Evolutionary conservation across 2,888 invertebrate genomes (phyloP).

Genomic region (Trachelus troglodyta): DNA sequence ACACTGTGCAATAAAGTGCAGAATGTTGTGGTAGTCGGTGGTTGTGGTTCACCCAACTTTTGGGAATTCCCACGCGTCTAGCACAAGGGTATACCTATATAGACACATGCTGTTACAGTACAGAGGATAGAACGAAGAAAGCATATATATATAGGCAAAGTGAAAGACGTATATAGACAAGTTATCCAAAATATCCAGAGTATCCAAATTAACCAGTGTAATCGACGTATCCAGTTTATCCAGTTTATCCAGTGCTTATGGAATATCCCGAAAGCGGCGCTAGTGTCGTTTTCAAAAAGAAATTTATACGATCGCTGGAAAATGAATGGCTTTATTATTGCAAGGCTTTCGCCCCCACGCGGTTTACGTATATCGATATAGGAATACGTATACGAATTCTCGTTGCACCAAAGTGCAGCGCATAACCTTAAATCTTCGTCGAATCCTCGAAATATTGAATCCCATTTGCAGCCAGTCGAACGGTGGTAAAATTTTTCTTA

Average conservation of each 20-base stretch:
- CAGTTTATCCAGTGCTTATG: not conserved
- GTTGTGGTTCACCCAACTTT: not conserved
- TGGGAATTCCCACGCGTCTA: not conserved
- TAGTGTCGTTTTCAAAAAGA: not conserved
- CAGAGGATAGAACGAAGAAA: not conserved
- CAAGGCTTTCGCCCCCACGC: not conserved
- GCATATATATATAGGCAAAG: not conserved
- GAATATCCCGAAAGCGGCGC: not conserved
- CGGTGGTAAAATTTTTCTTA: not conserved
- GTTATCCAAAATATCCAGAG: not conserved
- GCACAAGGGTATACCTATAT: not conserved
- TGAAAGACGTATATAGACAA: not conserved
- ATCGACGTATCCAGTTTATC: not conserved
- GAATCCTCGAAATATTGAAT: not conserved
- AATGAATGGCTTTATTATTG: not conserved
- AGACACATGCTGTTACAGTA: not conserved
- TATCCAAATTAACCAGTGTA: not conserved
- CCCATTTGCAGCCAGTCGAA: not conserved
- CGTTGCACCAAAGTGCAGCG: not conserved
- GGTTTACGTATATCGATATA: not conserved
- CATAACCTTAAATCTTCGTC: not conserved
- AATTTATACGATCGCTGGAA: not conserved
- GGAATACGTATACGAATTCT: not conserved
- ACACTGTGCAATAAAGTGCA: not conserved
- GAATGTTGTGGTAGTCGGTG: not conserved